Evolutionary conservation across 2,113 vertebrate genomes (phyloP).

Genomic region (Paraplagusia blochii): DNA sequence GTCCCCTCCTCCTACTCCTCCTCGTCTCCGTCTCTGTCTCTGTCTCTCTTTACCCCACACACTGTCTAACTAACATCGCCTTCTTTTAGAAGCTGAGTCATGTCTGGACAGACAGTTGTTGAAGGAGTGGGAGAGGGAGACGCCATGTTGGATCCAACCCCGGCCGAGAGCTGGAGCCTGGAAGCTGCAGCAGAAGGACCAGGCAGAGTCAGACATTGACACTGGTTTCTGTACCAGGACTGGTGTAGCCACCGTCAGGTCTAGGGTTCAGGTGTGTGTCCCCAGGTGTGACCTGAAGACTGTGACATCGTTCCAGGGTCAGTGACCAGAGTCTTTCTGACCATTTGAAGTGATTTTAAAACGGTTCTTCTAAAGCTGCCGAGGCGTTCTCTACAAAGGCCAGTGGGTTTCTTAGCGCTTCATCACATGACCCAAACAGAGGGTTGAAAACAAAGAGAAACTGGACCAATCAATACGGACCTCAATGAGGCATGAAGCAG

Average conservation of each 20-base stretch:
- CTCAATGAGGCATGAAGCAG: slow-evolving; percentile 74
- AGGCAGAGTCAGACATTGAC: no score
- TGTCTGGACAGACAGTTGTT: slow-evolving; percentile 46
- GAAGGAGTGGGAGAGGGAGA: slow-evolving; percentile 44
- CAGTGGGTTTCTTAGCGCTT: slow-evolving; percentile 61
- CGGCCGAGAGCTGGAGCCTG: slow-evolving; percentile 26
- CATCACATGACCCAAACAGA: slow-evolving; percentile 63
- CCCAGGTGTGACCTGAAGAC: no score
- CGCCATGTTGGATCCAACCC: slow-evolving; percentile 56
- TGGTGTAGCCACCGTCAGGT: no score
- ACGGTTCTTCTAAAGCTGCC: slow-evolving; percentile 56
- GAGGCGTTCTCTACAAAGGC: slow-evolving; percentile 68
- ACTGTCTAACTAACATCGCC: slow-evolving; percentile 35
- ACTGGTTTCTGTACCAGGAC: no score
- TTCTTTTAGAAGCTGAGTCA: slow-evolving; percentile 59
- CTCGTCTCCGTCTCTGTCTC: no score
- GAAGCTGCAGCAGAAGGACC: slow-evolving; percentile 25
- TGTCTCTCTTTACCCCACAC: slow-evolving; percentile 44
- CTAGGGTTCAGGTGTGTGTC: no score
- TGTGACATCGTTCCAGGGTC: slow-evolving; percentile 39
- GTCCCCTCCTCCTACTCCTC: not conserved
- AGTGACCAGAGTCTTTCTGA: slow-evolving; percentile 52
- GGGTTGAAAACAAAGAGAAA: slow-evolving; percentile 72
- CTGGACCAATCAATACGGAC: slow-evolving; percentile 71
- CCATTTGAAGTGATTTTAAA: slow-evolving; percentile 68